Percentiles rank a stretch among this genome's conserved stretches.
These are phyloP conservation scores for Brachionus rotundiformis DNA, from an alignment of 1,140 invertebrate genomes.

Conservation along the genomic window DNA sequence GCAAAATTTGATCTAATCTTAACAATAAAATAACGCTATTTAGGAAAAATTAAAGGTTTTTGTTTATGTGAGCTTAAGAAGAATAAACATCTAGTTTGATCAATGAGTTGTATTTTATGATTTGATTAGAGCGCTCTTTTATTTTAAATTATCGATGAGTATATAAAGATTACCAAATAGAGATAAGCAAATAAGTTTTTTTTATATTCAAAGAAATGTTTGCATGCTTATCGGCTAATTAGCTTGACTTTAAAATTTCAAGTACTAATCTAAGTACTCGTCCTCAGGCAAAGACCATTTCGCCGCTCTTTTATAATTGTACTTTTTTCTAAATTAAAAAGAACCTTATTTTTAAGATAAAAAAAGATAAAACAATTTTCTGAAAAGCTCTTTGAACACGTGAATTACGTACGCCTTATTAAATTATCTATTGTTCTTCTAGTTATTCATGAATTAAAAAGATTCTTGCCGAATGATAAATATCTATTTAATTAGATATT, in stretches of 20 bases:
- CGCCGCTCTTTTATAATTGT: not conserved
- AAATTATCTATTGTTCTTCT: not conserved
- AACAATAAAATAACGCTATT: constrained; percentile 4
- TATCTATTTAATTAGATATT: constrained; percentile 12
- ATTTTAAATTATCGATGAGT: constrained; percentile 3
- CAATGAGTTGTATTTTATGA: constrained; percentile 12
- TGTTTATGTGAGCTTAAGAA: not conserved
- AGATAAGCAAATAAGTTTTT: constrained; percentile 3
- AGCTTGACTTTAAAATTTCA: not conserved
- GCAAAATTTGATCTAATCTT: not conserved
- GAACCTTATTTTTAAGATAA: constrained; percentile 13
- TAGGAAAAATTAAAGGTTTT: constrained; percentile 7
- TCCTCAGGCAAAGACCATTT: not conserved
- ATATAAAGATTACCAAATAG: not conserved
- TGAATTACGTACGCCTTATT: not conserved
- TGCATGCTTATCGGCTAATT: constrained; percentile 17
- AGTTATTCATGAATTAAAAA: constrained; percentile 6
- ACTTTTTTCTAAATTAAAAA: not conserved
- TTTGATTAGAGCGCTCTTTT: constrained; percentile 1
- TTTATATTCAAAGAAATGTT: not conserved
- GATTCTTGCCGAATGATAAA: not conserved
- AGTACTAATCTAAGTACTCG: constrained; percentile 12
- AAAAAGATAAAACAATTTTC: not conserved
- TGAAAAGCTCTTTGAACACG: constrained; percentile 11
- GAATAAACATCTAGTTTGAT: not conserved